These are phyloP conservation scores for Leucoptera coffeella DNA, from an alignment of 2,888 invertebrate species.

Conservation along the genomic window DNA sequence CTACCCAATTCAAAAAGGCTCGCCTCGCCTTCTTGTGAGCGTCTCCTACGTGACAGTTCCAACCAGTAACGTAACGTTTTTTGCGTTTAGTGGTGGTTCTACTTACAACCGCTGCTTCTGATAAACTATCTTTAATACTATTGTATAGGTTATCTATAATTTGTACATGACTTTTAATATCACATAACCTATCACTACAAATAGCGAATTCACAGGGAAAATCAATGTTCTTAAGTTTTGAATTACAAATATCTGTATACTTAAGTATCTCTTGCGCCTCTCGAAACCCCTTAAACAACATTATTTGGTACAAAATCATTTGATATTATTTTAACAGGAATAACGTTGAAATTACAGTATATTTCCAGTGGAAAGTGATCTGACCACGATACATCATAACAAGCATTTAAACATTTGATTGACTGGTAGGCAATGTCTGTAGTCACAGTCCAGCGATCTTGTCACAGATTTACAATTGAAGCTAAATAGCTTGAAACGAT, in stretches of 20 bases:
- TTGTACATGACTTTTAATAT: background rate
- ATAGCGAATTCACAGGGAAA: background rate
- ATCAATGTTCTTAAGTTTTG: background rate
- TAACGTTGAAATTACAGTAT: constrained; percentile 4
- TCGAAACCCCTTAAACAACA: background rate
- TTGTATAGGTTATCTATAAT: background rate
- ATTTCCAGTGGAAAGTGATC: constrained; percentile 7
- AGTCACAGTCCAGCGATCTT: too few relatives aligned
- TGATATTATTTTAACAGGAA: background rate
- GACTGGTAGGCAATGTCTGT: constrained; percentile 1
- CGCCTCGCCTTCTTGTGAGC: background rate
- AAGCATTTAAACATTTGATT: constrained; percentile 2
- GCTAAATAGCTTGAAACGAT: too few relatives aligned
- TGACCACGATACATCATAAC: constrained; percentile 6
- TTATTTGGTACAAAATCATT: background rate
- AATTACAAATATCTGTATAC: background rate
- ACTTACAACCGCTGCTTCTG: background rate
- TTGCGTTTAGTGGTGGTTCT: background rate
- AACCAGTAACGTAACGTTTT: background rate
- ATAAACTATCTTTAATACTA: background rate
- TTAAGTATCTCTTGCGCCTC: background rate
- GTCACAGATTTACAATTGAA: too few relatives aligned
- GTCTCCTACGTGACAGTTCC: background rate
- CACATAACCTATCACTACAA: background rate
- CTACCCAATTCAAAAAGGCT: background rate